These are phyloP conservation scores for Strigops habroptila DNA, from an alignment of 2,113 vertebrate species.

Conservation along the genomic window DNA sequence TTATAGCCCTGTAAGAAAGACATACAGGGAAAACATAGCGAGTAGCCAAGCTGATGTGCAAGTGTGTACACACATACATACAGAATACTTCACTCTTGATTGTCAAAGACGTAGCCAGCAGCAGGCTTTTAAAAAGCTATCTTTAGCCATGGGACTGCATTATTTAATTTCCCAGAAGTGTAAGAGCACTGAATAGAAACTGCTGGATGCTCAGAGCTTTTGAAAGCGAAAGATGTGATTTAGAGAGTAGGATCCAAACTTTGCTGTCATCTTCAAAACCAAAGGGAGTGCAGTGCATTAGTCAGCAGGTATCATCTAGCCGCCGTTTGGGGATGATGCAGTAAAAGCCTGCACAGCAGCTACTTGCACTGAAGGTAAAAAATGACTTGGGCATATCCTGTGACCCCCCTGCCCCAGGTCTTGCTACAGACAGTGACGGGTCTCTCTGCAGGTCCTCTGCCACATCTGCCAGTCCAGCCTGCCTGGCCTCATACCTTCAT, in stretches of 20 bases:
- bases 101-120: neutral
- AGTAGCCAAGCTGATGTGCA: neutral
- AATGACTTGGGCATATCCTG: accelerated
- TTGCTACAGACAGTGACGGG: neutral
- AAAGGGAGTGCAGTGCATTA: neutral
- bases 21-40: neutral
- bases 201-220: neutral
- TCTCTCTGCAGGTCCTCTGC: neutral
- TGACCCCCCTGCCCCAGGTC: neutral
- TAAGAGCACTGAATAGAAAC: neutral
- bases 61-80: neutral
- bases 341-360: neutral
- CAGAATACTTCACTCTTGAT: neutral
- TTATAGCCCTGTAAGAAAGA: neutral
- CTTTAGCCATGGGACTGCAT: neutral
- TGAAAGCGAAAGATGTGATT: neutral
- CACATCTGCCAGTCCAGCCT: neutral
- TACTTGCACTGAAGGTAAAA: accelerated
- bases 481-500: neutral
- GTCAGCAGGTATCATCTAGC: neutral
- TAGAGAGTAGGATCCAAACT: neutral
- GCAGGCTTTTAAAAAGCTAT: neutral
- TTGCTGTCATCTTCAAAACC: neutral
- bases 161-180: neutral
- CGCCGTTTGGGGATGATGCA: neutral